Evolutionary conservation across 2,797 vertebrate genomes (phyloP), one percentile per base, ranked within the genome.

Genomic region (Darevskia mixta): DNA sequence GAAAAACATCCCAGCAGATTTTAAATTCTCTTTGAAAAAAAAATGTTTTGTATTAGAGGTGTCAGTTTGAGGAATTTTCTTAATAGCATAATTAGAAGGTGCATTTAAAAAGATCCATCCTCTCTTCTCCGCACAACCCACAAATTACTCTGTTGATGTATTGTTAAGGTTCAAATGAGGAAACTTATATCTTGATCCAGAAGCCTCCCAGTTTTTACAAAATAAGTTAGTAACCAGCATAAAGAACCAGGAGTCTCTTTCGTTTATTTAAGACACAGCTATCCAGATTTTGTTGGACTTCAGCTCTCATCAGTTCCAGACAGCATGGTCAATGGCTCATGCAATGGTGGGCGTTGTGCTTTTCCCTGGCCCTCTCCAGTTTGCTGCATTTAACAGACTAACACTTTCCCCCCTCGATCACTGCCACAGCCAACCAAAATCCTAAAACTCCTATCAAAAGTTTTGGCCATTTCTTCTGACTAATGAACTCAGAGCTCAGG

Each of bases 71-170:
- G 91, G 1, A 8, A 55, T 35, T 45, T 92, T 94, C 93, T 93
- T 93, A 94, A 92, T 86, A 85, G 43, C 13, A 86, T 94, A 94
- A 95, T 95, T 93, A 94, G 93, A 85, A 94, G 90, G 89, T 90
- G 87, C 84, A 92, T 93, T 55, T 15, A 55, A 55, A 76, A 92
- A 94, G 92, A 93, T 89, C 88, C 66, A 27, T 2, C 4, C 4
- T 23, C 27, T 13, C 2, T 67, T 38, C 32, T 64, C 13, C 20
- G 1, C 25, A 4, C 29, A 18, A 17, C 87, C 85, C 86, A 90
- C 6, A 20, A 23, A 5, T 85, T 85, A 49, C 76, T 82, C 93
- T 78, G 88, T 93, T 93, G 91, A 95, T 90, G 76, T 91, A 71
- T 90, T 83, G 88, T 91, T 93, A 93, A 92, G 72, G 55, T 92